phyloP scores from a whole-genome alignment of 1,140 invertebrate genomes.

The Delia radicum region DNA sequence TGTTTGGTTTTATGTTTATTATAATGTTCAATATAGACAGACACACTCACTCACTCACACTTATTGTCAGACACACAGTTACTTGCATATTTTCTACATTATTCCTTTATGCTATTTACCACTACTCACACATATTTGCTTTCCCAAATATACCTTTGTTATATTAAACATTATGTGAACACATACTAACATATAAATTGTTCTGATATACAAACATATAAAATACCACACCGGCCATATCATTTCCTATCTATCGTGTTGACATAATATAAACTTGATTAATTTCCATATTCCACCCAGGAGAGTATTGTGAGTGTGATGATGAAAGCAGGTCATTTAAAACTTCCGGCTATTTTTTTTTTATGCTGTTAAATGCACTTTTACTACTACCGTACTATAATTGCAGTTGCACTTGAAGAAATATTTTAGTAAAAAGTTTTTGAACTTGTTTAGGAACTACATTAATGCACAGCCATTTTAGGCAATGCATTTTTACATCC shows the following conservation, averaged over 20 bases:
- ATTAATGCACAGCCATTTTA: too few relatives aligned
- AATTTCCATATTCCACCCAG: constrained; percentile 17
- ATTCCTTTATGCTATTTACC: too few relatives aligned
- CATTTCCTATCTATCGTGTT: constrained; percentile 9
- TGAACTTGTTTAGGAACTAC: too few relatives aligned
- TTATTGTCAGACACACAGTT: too few relatives aligned
- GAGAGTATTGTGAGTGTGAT: neutral
- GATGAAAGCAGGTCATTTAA: neutral
- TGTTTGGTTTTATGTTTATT: neutral
- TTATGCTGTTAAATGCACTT: neutral
- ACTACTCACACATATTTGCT: too few relatives aligned
- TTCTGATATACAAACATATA: neutral
- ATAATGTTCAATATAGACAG: neutral
- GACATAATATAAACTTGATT: constrained; percentile 24
- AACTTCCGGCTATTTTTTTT: neutral
- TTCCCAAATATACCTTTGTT: neutral
- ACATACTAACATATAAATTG: neutral
- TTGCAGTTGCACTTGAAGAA: neutral
- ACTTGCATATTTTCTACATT: too few relatives aligned
- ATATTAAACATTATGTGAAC: neutral
- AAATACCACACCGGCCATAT: neutral
- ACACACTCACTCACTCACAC: neutral
- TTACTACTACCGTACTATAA: neutral
- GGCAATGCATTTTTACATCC: too few relatives aligned
- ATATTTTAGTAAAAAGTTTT: neutral